These are phyloP conservation scores for Hippoglossus hippoglossus DNA, from an alignment of 2,797 vertebrate genomes.

Conservation along the genomic window DNA sequence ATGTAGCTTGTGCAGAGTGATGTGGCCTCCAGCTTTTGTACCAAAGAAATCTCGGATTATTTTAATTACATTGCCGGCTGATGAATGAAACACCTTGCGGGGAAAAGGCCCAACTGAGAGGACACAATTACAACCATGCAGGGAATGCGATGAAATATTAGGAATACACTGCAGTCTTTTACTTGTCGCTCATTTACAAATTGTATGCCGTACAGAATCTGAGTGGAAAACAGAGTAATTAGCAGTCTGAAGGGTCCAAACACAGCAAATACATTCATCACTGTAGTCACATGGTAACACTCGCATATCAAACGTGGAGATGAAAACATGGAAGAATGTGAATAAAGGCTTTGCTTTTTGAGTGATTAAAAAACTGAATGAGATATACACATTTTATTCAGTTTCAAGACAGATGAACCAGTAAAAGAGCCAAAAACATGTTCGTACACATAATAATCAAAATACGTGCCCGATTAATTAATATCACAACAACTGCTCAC, in stretches of 20 bases:
- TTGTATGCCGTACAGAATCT: constrained; percentile 2
- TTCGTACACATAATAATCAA: constrained; percentile 40
- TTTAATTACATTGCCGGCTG: constrained; percentile 59
- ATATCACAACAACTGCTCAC: constrained; percentile 34
- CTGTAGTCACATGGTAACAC: too few relatives aligned
- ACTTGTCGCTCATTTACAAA: constrained; percentile 26
- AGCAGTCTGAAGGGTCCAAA: constrained; percentile 4
- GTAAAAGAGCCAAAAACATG: constrained; percentile 30
- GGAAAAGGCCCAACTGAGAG: constrained; percentile 15
- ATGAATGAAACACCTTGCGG: constrained; percentile 55
- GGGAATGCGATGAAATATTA: constrained; percentile 25
- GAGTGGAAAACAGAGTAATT: neutral
- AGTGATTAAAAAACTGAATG: constrained; percentile 25
- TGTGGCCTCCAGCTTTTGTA: constrained; percentile 30
- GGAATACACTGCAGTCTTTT: constrained; percentile 26
- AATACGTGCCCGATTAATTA: constrained; percentile 56
- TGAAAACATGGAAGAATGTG: too few relatives aligned
- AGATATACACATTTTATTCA: constrained; percentile 30
- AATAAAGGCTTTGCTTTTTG: neutral
- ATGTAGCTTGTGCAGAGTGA: constrained; percentile 33
- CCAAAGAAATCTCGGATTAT: constrained; percentile 30
- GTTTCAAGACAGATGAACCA: constrained; percentile 35
- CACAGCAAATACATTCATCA: too few relatives aligned
- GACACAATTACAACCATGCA: constrained; percentile 16
- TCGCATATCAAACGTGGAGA: too few relatives aligned